Evolutionary conservation across 2,797 vertebrate genomes (phyloP).

Genomic region (Sorex maritimensis): DNA sequence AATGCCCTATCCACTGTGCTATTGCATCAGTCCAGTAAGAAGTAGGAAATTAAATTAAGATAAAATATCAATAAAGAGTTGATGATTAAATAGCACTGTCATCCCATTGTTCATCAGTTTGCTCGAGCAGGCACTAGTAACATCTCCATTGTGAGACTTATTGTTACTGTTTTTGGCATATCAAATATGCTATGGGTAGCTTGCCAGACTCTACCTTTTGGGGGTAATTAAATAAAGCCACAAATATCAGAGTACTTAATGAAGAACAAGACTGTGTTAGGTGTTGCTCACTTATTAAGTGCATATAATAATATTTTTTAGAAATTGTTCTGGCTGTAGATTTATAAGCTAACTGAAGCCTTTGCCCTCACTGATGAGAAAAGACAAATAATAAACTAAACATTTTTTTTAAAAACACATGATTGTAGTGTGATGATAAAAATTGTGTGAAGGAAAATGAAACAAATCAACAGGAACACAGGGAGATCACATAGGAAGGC

Average conservation of each 20-base stretch:
- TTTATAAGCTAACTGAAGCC: not conserved
- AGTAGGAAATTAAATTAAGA: not conserved
- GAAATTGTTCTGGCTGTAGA: not conserved
- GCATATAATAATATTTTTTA: slow-evolving; percentile 24
- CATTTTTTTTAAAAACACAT: not conserved
- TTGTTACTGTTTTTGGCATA: too few relatives aligned
- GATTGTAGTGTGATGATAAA: not conserved
- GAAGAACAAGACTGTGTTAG: not conserved
- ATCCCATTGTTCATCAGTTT: too few relatives aligned
- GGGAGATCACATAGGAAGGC: not conserved
- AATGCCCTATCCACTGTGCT: too few relatives aligned
- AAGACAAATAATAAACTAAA: not conserved
- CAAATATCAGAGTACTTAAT: not conserved
- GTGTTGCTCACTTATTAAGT: slow-evolving; percentile 23
- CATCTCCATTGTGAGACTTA: too few relatives aligned
- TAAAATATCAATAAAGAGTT: not conserved
- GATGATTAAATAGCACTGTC: too few relatives aligned
- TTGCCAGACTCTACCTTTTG: too few relatives aligned
- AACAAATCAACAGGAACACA: not conserved
- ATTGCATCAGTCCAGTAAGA: too few relatives aligned
- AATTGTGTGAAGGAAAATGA: not conserved
- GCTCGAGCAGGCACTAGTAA: too few relatives aligned
- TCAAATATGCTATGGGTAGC: too few relatives aligned
- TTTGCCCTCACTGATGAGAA: not conserved
- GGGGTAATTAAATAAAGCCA: not conserved